A percentile compares a stretch with the other conserved stretches of the same genome.
These are phyloP conservation scores for Eurytemora carolleeae DNA, from an alignment of 1,140 invertebrate species.

Conservation along the genomic window DNA sequence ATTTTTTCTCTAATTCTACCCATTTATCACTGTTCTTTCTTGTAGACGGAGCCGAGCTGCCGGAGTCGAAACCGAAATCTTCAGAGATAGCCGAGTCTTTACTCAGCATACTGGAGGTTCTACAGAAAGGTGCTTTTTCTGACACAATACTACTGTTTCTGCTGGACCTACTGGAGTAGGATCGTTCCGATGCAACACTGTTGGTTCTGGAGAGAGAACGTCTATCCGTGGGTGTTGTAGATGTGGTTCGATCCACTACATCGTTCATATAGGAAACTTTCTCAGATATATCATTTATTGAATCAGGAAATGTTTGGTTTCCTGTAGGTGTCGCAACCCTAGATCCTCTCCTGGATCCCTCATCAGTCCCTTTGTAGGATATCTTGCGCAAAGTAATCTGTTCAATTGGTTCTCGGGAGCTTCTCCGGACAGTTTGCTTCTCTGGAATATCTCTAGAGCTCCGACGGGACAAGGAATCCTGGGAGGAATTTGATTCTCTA, in stretches of 20 bases:
- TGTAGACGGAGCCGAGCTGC: too few species aligned
- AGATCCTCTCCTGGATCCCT: not conserved
- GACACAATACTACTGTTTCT: conserved; percentile 15
- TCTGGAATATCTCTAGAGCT: not conserved
- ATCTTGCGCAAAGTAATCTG: not conserved
- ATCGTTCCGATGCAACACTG: conserved; percentile 3
- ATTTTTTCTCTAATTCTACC: conserved; percentile 21
- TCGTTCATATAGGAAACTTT: not conserved
- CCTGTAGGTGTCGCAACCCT: not conserved
- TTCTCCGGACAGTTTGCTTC: not conserved
- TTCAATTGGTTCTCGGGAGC: not conserved
- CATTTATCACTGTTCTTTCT: conserved; percentile 18
- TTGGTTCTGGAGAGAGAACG: too few species aligned
- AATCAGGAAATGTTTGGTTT: not conserved
- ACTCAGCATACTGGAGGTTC: not conserved
- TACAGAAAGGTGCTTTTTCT: not conserved
- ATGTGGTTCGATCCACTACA: not conserved
- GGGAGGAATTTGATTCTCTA: not conserved
- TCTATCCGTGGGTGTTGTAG: not conserved
- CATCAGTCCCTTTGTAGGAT: not conserved
- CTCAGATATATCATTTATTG: not conserved
- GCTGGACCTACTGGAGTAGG: conserved; percentile 2
- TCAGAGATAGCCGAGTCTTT: not conserved
- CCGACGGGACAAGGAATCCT: not conserved
- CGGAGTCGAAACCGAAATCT: too few species aligned